Conservation (phyloP, 2,888 invertebrate species). For the Eucera pruinosa region DNA sequence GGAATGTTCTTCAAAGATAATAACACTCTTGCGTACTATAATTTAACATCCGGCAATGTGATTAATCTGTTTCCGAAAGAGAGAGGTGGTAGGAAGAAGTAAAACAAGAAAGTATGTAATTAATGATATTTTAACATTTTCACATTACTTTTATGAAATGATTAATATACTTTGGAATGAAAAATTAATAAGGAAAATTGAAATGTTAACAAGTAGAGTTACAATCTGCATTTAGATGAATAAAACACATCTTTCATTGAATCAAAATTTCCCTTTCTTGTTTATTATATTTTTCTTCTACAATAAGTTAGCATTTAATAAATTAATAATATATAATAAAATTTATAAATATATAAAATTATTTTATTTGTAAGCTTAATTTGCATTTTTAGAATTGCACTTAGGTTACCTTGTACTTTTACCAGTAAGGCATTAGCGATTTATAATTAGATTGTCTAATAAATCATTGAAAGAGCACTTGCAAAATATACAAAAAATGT, state of each 20-base stretch:
- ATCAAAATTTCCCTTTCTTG: constrained; percentile 3
- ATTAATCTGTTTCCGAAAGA: constrained; percentile 97
- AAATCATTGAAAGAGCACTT: background rate
- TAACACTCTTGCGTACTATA: constrained; percentile 97
- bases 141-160: constrained; percentile 6
- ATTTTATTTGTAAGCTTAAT: constrained; percentile 19
- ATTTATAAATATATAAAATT: constrained; percentile 55
- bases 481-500: constrained; percentile 22
- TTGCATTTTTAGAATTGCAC: constrained; percentile 48
- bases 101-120: constrained; percentile 77
- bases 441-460: constrained; percentile 11
- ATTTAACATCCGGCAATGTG: constrained; percentile 93
- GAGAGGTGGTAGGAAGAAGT: constrained; percentile 98
- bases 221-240: no score
- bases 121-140: constrained; percentile 6
- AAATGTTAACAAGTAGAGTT: background rate
- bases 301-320: constrained; percentile 59
- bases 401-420: constrained; percentile 52
- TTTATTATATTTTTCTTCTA: constrained; percentile 22
- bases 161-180: background rate
- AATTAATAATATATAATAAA: constrained; percentile 46
- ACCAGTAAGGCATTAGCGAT: constrained; percentile 43
- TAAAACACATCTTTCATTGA: constrained; percentile 37
- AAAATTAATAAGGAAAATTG: background rate
- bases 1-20: constrained; percentile 99